Base-by-base conservation (phyloP, 1,140 invertebrate genomes). In the Melitaea cinxia region DNA sequence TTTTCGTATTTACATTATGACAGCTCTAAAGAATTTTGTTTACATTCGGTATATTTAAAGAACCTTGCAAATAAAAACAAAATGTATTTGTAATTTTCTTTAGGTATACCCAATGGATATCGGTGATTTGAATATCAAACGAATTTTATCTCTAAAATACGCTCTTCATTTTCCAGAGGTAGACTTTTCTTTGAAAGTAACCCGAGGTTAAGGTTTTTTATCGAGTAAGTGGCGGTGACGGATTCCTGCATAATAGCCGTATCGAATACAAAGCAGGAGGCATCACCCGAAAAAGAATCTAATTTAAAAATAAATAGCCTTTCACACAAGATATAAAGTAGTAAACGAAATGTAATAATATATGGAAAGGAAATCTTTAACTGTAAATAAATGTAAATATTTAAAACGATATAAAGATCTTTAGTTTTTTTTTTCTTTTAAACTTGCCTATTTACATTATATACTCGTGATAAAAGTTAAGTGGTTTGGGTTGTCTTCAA, bases 221-320 rank as follows among this genome's bases (percentile, higher is more conserved):
- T 72, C 68, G 65, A 71, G 56, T 57, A 56, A 58, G 59, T 71
- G 65, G 55, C 60, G 65, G 73, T 80, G 77, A 81, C 72, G 69
- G 59, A 82, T 78, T 78, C 68, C 52, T 67, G 61, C 63, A 75
- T 78, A 77, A 82, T 77, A 57, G 68, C 65, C 67, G 45, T 68
- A 71, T 74, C 65, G 75, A 80, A 81, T 75, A 80, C 74, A 82
- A 82, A 82, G 77, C 67, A 73, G 68, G 60, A 70, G 72, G 65
- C 66, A 65, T 72, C 70, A 77, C 55, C 77, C 76, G 65, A 78
- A 78, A 72, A 70, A 58, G 56, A 81, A 85, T 85, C 80, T 78
- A 83, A 85, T 85, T 85, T 82, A 77, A 82, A 76, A 78, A 78
- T 71, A 75, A 77, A 80, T 77, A 75, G 70, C 70, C 70, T 30